Evolutionary conservation across 2,113 vertebrate species (phyloP), one percentile per base, ranked within the genome.

Genomic region (Megaceryle torquata): DNA sequence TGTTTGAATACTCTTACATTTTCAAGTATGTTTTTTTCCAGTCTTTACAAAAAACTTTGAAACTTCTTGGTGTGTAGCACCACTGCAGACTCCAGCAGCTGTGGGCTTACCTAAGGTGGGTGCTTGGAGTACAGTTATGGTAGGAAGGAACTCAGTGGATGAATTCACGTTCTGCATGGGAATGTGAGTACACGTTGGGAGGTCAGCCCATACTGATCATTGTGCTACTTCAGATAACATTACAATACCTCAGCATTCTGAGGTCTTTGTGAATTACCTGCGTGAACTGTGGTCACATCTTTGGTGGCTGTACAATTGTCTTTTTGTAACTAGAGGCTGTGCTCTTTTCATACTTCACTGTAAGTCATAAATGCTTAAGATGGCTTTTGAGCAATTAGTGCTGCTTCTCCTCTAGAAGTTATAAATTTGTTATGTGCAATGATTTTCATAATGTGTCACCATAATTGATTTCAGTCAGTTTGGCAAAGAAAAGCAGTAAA

Each of bases 371-470:
- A 96, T 96, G 83, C 93, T 96, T 95, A 93, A 92, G 93, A 71
- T 56, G 78, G 74, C 81, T 94, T 96, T 95, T 91, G 80, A 97
- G 86, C 88, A 96, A 94, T 97, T 97, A 96, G 92, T 94, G 80
- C 79, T 88, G 39, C 88, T 96, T 93, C 89, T 94, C 82, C 46
- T 94, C 51, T 88, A 75, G 85, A 93, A 96, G 82, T 83, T 96
- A 92, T n/a, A 83, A 96, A 96, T 95, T 96, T 91, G 91, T 96
- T 96, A 90, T 92, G 86, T 91, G 86, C 72, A 91, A 75, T 82
- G 85, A 89, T 89, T 94, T 96, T 96, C 87, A 77, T 94, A 93
- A 93, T 91, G 82, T 96, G 93, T 93, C 82, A 90, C 92, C 86
- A 94, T 92, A 93, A 96, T 92, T 93, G 93, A 71, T 96, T 96